Evolutionary conservation across 2,113 vertebrate genomes (phyloP).

Genomic region (Callithrix jacchus): DNA sequence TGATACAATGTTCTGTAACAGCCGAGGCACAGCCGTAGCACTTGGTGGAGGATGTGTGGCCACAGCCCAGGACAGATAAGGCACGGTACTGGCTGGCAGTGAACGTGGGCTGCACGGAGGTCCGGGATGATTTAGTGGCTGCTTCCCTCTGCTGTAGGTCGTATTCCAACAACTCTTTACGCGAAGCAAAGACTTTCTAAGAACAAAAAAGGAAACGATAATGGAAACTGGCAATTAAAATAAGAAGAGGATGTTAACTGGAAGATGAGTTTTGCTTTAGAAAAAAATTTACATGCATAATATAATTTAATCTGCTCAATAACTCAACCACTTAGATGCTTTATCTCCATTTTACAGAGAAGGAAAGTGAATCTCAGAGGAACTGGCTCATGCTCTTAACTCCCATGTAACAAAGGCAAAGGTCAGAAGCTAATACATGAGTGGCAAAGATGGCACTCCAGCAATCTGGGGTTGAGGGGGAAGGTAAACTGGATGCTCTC

Average conservation of each 20-base stretch:
- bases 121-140: slow-evolving; percentile 94
- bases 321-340: neutral
- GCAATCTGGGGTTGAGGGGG: neutral
- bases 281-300: neutral
- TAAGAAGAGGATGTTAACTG: neutral
- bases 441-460: neutral
- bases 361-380: neutral
- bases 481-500: neutral
- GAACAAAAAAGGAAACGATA: neutral
- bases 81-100: slow-evolving; percentile 98
- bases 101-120: slow-evolving; percentile 92
- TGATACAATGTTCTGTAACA: slow-evolving; percentile 97
- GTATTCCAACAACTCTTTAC: slow-evolving; percentile 97
- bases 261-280: neutral
- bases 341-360: neutral
- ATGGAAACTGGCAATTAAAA: neutral
- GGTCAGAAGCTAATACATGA: neutral
- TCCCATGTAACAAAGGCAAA: neutral
- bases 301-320: neutral
- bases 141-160: slow-evolving; percentile 98
- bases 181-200: slow-evolving; percentile 99
- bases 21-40: slow-evolving; percentile 98
- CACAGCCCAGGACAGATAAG: slow-evolving; percentile 95
- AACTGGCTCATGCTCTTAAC: neutral
- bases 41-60: slow-evolving; percentile 97